These are phyloP conservation scores for Torymus aiolomorphi DNA, from an alignment of 2,888 invertebrate species.

Conservation along the genomic window DNA sequence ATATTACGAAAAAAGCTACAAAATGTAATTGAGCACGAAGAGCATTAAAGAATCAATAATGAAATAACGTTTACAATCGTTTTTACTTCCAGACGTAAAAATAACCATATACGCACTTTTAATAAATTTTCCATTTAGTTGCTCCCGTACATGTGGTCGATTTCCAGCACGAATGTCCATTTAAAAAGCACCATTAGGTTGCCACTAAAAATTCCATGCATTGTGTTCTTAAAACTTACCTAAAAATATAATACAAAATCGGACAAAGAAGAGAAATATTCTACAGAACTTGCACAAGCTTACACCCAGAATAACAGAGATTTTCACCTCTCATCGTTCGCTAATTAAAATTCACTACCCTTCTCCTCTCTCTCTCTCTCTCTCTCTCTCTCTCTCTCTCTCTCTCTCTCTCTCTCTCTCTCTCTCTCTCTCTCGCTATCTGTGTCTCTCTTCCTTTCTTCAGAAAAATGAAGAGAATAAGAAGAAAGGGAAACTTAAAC, in stretches of 20 bases:
- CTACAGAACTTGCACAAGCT: neutral
- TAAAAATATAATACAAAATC: too few relatives aligned
- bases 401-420: too few relatives aligned
- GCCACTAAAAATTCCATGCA: conserved; percentile 23
- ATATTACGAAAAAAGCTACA: neutral
- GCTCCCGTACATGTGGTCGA: neutral
- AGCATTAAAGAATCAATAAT: conserved; percentile 16
- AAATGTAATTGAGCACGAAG: conserved; percentile 30
- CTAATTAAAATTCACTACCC: conserved; percentile 42
- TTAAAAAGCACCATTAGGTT: neutral
- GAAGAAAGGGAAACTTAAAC: neutral
- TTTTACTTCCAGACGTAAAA: conserved; percentile 22
- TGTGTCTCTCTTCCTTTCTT: too few relatives aligned
- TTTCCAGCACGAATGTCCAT: neutral
- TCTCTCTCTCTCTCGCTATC: too few relatives aligned
- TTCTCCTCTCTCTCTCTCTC: too few relatives aligned
- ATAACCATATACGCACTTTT: neutral
- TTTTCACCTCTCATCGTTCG: conserved; percentile 14
- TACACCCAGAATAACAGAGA: neutral
- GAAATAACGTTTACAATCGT: conserved; percentile 9
- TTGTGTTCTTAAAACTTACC: too few relatives aligned
- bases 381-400: too few relatives aligned
- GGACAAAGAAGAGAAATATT: too few relatives aligned
- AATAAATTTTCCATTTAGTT: neutral
- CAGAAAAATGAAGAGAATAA: neutral